Evolutionary conservation across 2,888 invertebrate genomes (phyloP).

Genomic region (Resseliella maxima): DNA sequence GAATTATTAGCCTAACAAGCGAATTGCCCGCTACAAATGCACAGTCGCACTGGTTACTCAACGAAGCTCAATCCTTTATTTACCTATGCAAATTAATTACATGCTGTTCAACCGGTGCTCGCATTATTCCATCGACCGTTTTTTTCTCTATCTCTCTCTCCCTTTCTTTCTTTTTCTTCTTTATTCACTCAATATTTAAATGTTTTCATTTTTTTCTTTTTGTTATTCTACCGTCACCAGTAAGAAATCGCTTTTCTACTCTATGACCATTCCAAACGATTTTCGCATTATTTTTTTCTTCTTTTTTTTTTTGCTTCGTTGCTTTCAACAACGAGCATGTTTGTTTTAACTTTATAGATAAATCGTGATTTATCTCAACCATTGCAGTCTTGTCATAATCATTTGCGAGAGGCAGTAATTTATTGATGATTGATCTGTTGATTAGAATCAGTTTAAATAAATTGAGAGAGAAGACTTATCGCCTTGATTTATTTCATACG

Average conservation of each 20-base stretch:
- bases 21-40: not conserved
- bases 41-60: not conserved
- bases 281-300: not conserved
- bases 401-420: not conserved
- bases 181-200: too few relatives aligned
- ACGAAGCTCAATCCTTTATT: not conserved
- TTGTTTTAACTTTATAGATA: not conserved
- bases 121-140: not conserved
- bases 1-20: constrained; percentile 39
- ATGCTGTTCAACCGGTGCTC: constrained; percentile 39
- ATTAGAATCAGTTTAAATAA: not conserved
- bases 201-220: too few relatives aligned
- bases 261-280: not conserved
- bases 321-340: constrained; percentile 11
- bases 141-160: not conserved
- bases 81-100: constrained; percentile 53
- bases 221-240: not conserved
- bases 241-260: not conserved
- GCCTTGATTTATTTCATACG: not conserved
- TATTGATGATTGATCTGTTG: constrained; percentile 51
- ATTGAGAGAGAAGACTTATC: not conserved
- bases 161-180: too few relatives aligned
- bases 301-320: not conserved
- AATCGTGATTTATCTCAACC: not conserved
- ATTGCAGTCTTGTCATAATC: not conserved